Evolutionary conservation across 1,140 invertebrate species (phyloP).

Genomic region (Drosophila arawakana): DNA sequence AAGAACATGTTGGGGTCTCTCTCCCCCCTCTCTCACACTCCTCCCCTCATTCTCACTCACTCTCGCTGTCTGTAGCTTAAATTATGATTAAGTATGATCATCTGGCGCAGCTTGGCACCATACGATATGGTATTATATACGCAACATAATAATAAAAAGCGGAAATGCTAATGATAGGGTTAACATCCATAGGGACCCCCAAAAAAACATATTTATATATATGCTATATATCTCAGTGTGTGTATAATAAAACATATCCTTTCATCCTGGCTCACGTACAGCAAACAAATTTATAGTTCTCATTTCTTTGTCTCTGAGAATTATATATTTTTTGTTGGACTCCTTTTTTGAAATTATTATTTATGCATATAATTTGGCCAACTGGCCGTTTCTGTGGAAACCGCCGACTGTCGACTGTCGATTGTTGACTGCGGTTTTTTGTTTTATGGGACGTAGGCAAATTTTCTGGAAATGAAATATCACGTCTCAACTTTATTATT

Average conservation of each 20-base stretch:
- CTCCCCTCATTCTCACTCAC: background rate
- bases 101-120: slow-evolving; percentile 52
- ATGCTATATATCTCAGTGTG: background rate
- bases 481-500: slow-evolving; percentile 83
- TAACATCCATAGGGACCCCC: slow-evolving; percentile 14
- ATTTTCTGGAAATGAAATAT: slow-evolving; percentile 81
- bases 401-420: slow-evolving; percentile 15
- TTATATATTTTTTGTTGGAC: background rate
- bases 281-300: slow-evolving; percentile 72
- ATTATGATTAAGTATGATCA: slow-evolving; percentile 84
- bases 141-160: slow-evolving; percentile 81
- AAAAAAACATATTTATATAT: slow-evolving; percentile 15
- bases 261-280: slow-evolving; percentile 54
- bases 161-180: slow-evolving; percentile 84
- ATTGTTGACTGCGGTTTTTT: background rate
- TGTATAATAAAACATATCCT: slow-evolving; percentile 55
- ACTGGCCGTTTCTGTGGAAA: slow-evolving; percentile 70
- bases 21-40: slow-evolving; percentile 12
- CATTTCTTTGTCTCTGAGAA: slow-evolving; percentile 40
- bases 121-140: slow-evolving; percentile 21
- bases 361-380: slow-evolving; percentile 82
- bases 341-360: slow-evolving; percentile 71
- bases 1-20: slow-evolving; percentile 61
- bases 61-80: slow-evolving; percentile 55
- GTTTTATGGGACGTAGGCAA: slow-evolving; percentile 68